phyloP scores from a whole-genome alignment of 1,140 invertebrate genomes.

The Trissolcus basalis region DNA sequence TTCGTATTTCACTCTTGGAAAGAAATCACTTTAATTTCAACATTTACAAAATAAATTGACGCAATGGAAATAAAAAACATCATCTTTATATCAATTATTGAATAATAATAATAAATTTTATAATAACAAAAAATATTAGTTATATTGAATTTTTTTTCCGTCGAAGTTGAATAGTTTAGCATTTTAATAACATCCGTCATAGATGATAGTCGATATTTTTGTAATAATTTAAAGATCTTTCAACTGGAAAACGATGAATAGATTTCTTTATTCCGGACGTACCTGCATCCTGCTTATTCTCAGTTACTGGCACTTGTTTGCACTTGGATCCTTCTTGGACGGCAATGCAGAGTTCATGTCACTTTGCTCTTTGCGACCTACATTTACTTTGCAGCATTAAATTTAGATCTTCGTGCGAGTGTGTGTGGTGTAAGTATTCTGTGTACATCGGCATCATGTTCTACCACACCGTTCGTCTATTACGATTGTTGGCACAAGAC shows the following conservation, averaged over 20 bases:
- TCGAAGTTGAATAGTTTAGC: neutral
- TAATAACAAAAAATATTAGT: too few species aligned
- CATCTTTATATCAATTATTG: too few species aligned
- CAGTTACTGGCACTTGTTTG: conserved; percentile 34
- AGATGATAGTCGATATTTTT: too few species aligned
- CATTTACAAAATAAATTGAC: too few species aligned
- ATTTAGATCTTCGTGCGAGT: conserved; percentile 44
- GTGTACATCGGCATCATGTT: conserved; percentile 31
- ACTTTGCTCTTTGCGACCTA: conserved; percentile 53
- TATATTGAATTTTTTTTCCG: too few species aligned
- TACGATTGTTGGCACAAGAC: conserved; percentile 27
- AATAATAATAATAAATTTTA: too few species aligned
- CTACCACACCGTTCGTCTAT: conserved; percentile 26
- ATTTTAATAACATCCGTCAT: too few species aligned
- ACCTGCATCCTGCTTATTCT: conserved; percentile 30
- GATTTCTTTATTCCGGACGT: conserved; percentile 17
- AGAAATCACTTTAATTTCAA: too few species aligned
- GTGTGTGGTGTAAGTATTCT: conserved; percentile 29
- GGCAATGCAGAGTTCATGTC: conserved; percentile 48
- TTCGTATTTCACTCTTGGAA: neutral
- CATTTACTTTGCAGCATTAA: conserved; percentile 55
- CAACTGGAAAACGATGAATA: neutral
- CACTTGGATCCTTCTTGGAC: conserved; percentile 49
- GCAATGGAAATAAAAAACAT: too few species aligned
- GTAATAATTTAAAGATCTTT: too few species aligned